Evolutionary conservation across 2,888 invertebrate genomes (phyloP), one percentile per base, ranked within the genome.

Genomic region (Cheilosia soror): DNA sequence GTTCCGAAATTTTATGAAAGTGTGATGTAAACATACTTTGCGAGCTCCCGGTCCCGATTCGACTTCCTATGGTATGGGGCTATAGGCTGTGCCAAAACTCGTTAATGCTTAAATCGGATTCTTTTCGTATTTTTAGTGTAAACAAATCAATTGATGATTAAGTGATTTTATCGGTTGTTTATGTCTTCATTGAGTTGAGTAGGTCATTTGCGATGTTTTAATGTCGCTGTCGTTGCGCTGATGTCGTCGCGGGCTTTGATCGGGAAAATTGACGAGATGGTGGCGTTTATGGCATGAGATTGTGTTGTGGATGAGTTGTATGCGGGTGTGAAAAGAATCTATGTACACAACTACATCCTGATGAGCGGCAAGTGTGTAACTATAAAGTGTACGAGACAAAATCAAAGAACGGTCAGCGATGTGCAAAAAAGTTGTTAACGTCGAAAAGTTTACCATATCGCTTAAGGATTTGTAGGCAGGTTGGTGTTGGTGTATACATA

Each of bases 81-180:
- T 47, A 7, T 3, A 51, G 47, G 65, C 15, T 58, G 25, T 66
- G 65, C 76, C 40, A 73, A 78, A 73, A 78, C 78, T 78, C 68
- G 73, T 71, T 55, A 62, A 33, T 25, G 71, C 37, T 44, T 9
- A 33, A 53, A 40, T 60, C 27, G 25, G 11, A 25, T 49, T 55
- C 55, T 65, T 53, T 72, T 53, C n/a, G 33, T 49, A 11, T 62
- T 66, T 58, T 65, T 20, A 47, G 57, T 47, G 49, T 84, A 84
- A 84, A 80, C 84, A 80, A 76, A 76, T 79, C 75, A 80, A 80
- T 80, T 62, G 80, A 80, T 71, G 53, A 66, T 55, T 80, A 84
- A 84, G 77, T 72, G 71, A 80, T 75, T 80, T 84, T 84, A 80
- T 80, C 47, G 65, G 49, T 62, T 80, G 75, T 80, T 84, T 84